A percentile compares a stretch with the other conserved stretches of the same genome.
Conservation (phyloP, 2,113 vertebrate species). For the Stegastes partitus region DNA sequence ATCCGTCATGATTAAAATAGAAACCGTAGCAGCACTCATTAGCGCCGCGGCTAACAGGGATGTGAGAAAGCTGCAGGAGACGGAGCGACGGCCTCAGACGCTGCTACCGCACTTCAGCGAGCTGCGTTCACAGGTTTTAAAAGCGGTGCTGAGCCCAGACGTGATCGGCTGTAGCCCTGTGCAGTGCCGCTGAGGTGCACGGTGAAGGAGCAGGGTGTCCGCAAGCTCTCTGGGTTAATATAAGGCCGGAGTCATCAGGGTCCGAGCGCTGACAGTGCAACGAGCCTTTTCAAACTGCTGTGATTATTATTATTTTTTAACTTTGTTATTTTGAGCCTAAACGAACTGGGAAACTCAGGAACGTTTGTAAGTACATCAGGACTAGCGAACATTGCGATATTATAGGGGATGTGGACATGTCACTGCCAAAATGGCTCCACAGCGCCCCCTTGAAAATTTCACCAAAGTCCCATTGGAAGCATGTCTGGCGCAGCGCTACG, state of each 20-base stretch:
- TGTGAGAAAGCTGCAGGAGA: slow-evolving; percentile 53
- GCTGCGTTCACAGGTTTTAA: slow-evolving; percentile 17
- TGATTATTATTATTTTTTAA: too few relatives aligned
- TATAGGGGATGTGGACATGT: too few relatives aligned
- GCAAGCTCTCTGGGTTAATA: background rate
- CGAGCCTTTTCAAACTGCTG: too few relatives aligned
- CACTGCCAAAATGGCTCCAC: too few relatives aligned
- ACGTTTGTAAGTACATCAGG: too few relatives aligned
- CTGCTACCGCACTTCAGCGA: slow-evolving; percentile 13
- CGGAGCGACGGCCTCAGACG: slow-evolving; percentile 21
- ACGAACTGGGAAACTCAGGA: too few relatives aligned
- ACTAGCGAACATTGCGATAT: too few relatives aligned
- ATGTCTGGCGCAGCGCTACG: too few relatives aligned
- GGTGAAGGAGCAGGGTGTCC: slow-evolving; percentile 4
- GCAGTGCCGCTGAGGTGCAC: background rate
- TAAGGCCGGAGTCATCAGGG: background rate
- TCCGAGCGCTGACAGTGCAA: too few relatives aligned
- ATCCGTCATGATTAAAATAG: slow-evolving; percentile 65
- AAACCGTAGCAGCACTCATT: slow-evolving; percentile 54
- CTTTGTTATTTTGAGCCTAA: too few relatives aligned
- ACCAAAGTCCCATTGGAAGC: too few relatives aligned
- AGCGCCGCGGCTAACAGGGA: slow-evolving; percentile 45
- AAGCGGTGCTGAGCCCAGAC: background rate
- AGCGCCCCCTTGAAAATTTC: too few relatives aligned
- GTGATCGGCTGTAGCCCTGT: background rate